These are phyloP conservation scores for Lophotriccus pileatus DNA, from an alignment of 2,797 vertebrate genomes.

Conservation along the genomic window DNA sequence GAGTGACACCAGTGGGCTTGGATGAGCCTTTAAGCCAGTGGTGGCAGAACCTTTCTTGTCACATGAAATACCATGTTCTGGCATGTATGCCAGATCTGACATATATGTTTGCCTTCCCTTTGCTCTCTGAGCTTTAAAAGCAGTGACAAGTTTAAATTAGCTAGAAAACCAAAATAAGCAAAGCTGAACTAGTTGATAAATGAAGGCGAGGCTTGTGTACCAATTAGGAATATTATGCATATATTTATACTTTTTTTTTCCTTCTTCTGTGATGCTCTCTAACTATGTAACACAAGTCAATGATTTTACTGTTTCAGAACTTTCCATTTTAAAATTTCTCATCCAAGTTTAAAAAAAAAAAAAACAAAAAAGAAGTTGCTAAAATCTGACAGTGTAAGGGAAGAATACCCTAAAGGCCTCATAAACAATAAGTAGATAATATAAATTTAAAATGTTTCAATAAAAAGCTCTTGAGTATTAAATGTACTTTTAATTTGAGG, in stretches of 20 bases:
- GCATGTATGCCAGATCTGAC: neutral
- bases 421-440: neutral
- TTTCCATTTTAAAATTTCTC: neutral
- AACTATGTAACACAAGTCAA: neutral
- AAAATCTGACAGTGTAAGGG: neutral
- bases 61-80: neutral
- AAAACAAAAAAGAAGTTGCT: neutral
- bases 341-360: neutral
- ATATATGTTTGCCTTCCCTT: neutral
- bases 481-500: neutral
- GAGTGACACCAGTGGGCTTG: neutral
- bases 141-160: neutral
- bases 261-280: neutral
- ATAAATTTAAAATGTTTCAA: neutral
- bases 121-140: neutral
- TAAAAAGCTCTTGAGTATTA: slow-evolving; percentile 23
- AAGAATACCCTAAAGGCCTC: neutral
- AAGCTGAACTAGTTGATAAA: neutral
- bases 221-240: neutral
- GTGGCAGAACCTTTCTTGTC: neutral
- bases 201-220: neutral
- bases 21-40: neutral
- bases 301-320: neutral
- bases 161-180: neutral
- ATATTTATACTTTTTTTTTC: neutral